These are phyloP conservation scores for Acheta domesticus DNA, from an alignment of 2,888 invertebrate species.

Conservation along the genomic window DNA sequence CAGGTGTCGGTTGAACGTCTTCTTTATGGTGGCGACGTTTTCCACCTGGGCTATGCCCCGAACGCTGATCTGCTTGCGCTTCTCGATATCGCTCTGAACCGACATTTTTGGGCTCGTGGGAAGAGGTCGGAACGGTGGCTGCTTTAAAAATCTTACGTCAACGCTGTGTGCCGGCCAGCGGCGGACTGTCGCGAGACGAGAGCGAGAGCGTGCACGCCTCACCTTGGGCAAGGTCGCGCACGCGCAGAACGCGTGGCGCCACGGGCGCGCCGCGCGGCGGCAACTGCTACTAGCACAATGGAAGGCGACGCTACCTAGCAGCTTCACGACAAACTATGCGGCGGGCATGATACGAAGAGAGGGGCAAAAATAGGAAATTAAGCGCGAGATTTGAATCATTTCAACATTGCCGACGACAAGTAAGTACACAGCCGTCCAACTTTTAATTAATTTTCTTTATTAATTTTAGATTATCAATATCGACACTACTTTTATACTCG, in stretches of 20 bases:
- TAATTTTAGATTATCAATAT: too few relatives aligned
- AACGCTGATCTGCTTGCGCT: constrained; percentile 97
- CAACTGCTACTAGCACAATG: background rate
- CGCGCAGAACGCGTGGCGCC: background rate
- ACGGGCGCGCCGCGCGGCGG: background rate
- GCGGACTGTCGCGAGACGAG: background rate
- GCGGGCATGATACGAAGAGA: background rate
- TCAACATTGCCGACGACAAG: too few relatives aligned
- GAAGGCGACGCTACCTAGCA: background rate
- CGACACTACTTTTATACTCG: too few relatives aligned
- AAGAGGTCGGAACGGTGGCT: background rate
- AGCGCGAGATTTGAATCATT: too few relatives aligned
- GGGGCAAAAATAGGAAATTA: too few relatives aligned
- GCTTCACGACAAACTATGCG: background rate
- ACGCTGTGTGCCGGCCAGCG: background rate
- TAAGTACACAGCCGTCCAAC: too few relatives aligned
- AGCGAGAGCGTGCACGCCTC: too few relatives aligned
- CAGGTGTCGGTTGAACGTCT: constrained; percentile 96
- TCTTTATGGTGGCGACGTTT: constrained; percentile 95
- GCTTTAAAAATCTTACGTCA: background rate
- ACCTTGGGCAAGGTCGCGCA: constrained; percentile 1
- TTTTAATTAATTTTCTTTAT: too few relatives aligned
- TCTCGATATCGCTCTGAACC: constrained; percentile 65
- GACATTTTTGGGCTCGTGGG: background rate
- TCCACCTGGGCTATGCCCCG: constrained; percentile 95